These are phyloP conservation scores for Galleria mellonella DNA, from an alignment of 1,140 invertebrate genomes.

Conservation along the genomic window DNA sequence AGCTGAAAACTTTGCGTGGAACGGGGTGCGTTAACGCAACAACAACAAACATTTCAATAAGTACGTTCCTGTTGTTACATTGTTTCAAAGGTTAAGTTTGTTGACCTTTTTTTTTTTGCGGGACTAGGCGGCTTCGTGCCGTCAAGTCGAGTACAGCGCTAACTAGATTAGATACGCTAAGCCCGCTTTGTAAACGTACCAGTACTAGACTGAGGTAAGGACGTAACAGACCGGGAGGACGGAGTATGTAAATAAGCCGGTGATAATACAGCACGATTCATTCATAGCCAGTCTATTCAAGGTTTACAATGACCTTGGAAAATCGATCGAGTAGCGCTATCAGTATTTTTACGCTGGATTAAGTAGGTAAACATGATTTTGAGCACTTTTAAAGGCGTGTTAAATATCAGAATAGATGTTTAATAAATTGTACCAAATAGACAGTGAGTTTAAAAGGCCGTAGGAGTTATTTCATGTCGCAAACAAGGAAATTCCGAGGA, in stretches of 20 bases:
- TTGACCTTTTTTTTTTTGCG: constrained; percentile 58
- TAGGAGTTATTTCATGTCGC: not conserved
- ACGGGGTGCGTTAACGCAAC: constrained; percentile 1
- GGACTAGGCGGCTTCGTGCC: constrained; percentile 45
- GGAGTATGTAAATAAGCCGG: constrained; percentile 28
- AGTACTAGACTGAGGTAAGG: constrained; percentile 21
- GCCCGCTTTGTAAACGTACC: constrained; percentile 29
- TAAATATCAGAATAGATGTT: not conserved
- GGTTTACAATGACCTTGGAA: constrained; percentile 6
- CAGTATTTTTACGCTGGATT: constrained; percentile 4
- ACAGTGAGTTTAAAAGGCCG: not conserved
- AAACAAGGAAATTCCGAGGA: constrained; percentile 6
- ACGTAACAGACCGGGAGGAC: constrained; percentile 26
- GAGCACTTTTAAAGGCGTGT: not conserved
- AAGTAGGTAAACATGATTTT: not conserved
- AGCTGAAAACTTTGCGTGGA: not conserved
- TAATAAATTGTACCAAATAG: not conserved
- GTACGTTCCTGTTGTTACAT: not conserved
- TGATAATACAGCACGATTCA: constrained; percentile 25
- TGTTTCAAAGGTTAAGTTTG: constrained; percentile 38
- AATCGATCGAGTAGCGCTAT: constrained; percentile 30
- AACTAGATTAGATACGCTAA: constrained; percentile 58
- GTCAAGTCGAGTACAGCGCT: constrained; percentile 44
- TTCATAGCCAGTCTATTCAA: constrained; percentile 22
- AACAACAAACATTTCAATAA: not conserved